Percentiles rank a stretch among this genome's conserved stretches.
phyloP scores from a whole-genome alignment of 2,113 vertebrate species.

The Pitta sordida region DNA sequence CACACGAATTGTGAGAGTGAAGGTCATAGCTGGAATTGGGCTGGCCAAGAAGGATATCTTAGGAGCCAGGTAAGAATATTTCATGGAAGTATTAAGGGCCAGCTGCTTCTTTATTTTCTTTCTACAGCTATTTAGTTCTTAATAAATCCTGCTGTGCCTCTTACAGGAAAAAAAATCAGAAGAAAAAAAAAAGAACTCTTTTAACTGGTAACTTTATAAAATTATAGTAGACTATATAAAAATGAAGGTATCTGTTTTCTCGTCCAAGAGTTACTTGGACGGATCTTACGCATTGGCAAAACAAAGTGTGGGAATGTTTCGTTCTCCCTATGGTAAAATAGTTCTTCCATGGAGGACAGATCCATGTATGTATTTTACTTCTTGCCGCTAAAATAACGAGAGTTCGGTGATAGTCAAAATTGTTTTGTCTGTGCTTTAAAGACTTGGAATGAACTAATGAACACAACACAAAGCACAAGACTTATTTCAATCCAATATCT shows the following conservation, averaged over 20 bases:
- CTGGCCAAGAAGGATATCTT: slow-evolving; percentile 96
- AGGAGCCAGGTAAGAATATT: slow-evolving; percentile 87
- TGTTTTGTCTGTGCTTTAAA: neutral
- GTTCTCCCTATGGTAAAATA: neutral
- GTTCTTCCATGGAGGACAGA: neutral
- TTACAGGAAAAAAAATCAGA: neutral
- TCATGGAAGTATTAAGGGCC: neutral
- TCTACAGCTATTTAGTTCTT: neutral
- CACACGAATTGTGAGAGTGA: slow-evolving; percentile 84
- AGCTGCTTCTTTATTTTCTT: neutral
- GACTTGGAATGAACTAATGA: neutral
- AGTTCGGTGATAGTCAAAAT: neutral
- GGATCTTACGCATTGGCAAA: neutral
- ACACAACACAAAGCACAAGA: neutral
- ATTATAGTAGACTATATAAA: neutral
- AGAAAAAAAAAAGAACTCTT: neutral
- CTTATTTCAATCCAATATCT: neutral
- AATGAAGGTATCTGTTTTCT: neutral
- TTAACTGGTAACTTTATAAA: neutral
- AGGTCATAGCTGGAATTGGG: slow-evolving; percentile 88
- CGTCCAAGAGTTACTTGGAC: neutral
- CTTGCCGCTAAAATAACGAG: neutral
- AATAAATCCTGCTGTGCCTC: neutral
- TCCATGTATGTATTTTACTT: neutral
- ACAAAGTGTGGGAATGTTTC: neutral